Evolutionary conservation across 2,888 invertebrate species (phyloP), one percentile per base, ranked within the genome.

Genomic region (Ectemnius cavifrons): DNA sequence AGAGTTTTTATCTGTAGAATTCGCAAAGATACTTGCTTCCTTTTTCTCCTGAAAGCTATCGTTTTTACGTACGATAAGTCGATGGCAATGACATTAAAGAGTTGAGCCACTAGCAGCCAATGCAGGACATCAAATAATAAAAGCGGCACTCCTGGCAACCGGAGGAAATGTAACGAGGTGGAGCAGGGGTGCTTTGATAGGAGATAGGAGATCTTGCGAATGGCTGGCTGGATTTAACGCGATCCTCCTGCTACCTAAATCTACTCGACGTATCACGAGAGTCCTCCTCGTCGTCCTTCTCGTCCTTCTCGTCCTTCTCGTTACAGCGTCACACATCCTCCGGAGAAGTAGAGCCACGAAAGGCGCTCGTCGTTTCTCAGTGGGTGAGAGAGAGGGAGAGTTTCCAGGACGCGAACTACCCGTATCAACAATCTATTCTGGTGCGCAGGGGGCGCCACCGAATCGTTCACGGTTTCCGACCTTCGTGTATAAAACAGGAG

Each of bases 401-500:
- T 68, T 73, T 77, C 65, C 67, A 57, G 69, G 64, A 63, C 49
- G 64, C 62, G 46, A 52, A 28, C 46, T 49, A 46, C 57, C 65
- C 62, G 37, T 67, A 73, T 73, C 68, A 62, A 45, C 62, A 23
- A 23, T 59, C 60, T 60, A 59, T 66, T 72, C 37, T 37, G 8
- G 37, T 11, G 37, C 37, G 37, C 52, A 68, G 28, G 69, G 57
- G 63, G 28, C 62, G 66, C 37, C 57, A 62, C 69, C 47, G 63
- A 73, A 66, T 52, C 76, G 76, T 74, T 81, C 68, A 72, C 73
- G 61, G 67, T 68, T 49, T 11, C 61, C 57, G 14, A 11, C 16
- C 13, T 13, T 16, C 20, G 20, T 47, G 65, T 76, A 78, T 69
- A 72, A 82, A 85, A 85, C 82, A 68, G 76, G 79, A 86, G 79